Base-by-base conservation (phyloP, 2,888 invertebrate species). In the Actias luna region DNA sequence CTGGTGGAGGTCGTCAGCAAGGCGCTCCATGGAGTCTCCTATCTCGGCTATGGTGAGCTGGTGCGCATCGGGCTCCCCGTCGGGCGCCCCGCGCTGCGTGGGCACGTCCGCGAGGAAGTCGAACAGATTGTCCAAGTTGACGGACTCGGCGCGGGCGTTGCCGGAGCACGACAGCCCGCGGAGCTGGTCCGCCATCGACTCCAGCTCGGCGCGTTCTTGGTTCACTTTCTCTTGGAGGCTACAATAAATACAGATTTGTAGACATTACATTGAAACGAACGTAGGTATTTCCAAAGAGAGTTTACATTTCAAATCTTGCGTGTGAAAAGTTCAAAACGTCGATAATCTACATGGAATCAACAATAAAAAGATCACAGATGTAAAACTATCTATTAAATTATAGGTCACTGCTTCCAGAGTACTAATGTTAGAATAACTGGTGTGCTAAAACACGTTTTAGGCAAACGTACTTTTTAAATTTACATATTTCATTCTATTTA, bases 111-210 rank as follows among this genome's bases (percentile, higher is more conserved):
- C 97, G 27, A 98, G 92, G 88, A 98, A 98, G 64, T 97, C 97
- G 88, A 98, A 98, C 74, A 98, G 89, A 85, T 97, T 97, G 85
- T 98, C 98, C 75, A 98, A 88, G 82, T 98, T 97, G 0, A 98
- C 96, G 0, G 96, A 96, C 77, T 97, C 97, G 10, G 95, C 87
- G n/a, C 93, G 83, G 12, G 86, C 83, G 65, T 81, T 79, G 64
- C 84, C 76, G 25, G 83, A 79, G 61, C 83, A 85, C 27, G 83
- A 83, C 0, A 90, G 74, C 0, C 87, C 90, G 0, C 92, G 88
- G 8, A 92, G 82, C 60, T 90, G 90, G 66, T 83, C 92, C 5
- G 92, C 91, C 90, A 92, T 92, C 60, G 79, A 89, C 52, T 90
- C 87, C 16, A 94, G 80, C 71, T 94, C 94, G 0, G 92, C 93